Conservation (phyloP, 35 echinoderm and acorn worm species). For the Lytechinus variegatus region DNA sequence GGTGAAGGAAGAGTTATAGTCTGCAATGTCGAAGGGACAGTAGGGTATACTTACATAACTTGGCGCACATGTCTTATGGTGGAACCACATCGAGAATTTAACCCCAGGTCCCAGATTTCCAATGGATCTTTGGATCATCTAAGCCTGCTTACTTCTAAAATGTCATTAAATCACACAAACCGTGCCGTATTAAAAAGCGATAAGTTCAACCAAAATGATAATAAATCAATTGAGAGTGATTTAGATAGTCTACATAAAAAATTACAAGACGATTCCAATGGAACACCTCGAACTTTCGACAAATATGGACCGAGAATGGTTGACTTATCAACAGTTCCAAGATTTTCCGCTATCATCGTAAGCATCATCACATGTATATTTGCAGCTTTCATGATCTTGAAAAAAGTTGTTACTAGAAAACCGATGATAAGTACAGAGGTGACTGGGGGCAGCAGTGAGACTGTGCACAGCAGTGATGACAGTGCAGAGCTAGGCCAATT, state of each 20-base stretch:
- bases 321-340: background rate
- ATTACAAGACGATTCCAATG: background rate
- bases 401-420: background rate
- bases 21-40: background rate
- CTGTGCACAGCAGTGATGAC: background rate
- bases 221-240: background rate
- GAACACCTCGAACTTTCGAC: background rate
- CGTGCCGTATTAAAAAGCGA: background rate
- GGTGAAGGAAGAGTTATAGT: background rate
- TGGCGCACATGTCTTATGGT: background rate
- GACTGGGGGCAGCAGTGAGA: background rate
- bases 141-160: background rate
- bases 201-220: background rate
- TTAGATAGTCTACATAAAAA: background rate
- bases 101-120: background rate
- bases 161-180: background rate
- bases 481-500: background rate
- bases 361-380: background rate
- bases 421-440: background rate
- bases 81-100: background rate
- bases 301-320: background rate
- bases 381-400: background rate
- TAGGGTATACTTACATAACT: background rate
- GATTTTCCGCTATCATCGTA: background rate
- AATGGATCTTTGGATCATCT: background rate